Conservation (phyloP, 2,113 vertebrate species). For the Chrysochloris asiatica region DNA sequence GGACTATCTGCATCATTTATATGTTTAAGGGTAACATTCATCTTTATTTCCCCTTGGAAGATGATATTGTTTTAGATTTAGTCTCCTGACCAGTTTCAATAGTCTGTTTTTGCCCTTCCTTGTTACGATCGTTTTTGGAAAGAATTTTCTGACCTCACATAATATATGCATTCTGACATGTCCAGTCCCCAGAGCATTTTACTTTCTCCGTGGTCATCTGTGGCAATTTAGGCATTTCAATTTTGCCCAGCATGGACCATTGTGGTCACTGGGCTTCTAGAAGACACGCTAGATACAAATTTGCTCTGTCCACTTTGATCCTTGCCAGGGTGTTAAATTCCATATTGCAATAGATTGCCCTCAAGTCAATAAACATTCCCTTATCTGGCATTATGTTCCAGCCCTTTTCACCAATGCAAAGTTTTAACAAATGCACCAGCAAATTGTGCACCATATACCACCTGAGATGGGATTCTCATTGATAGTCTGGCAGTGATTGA, state of each 20-base stretch:
- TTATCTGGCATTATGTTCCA: not conserved
- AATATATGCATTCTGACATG: not conserved
- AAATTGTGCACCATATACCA: not conserved
- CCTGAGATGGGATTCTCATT: not conserved
- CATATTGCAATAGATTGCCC: not conserved
- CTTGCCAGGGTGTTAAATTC: not conserved
- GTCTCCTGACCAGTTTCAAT: not conserved
- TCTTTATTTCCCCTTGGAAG: not conserved
- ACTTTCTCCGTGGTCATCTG: not conserved
- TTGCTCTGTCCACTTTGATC: not conserved
- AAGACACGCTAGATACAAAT: not conserved
- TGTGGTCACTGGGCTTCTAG: not conserved
- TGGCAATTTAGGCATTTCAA: not conserved
- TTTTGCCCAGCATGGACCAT: not conserved
- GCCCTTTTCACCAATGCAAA: not conserved
- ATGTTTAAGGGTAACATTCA: not conserved
- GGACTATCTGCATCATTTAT: not conserved
- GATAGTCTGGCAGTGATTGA: not conserved
- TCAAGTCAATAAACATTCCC: not conserved
- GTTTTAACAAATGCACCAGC: not conserved
- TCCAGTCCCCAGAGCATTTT: not conserved
- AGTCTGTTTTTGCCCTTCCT: too few species aligned
- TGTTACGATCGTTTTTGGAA: not conserved
- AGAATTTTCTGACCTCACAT: not conserved
- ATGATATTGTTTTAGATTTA: conserved; percentile 1